A percentile compares a stretch with the other conserved stretches of the same genome.
These are phyloP conservation scores for Drosophila mayaguana DNA, from an alignment of 2,888 invertebrate species.

Conservation along the genomic window DNA sequence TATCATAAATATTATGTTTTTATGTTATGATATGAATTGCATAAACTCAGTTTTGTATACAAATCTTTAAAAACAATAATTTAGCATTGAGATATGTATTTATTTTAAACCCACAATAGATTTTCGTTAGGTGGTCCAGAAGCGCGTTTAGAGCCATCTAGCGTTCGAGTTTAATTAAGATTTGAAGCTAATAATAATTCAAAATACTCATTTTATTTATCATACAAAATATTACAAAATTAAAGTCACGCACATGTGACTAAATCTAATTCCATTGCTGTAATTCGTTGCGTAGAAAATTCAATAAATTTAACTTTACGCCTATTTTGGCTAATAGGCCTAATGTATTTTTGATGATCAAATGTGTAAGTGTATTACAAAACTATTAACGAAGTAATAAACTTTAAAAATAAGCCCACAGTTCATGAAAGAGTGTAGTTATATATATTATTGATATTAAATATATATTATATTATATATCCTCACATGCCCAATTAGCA, in stretches of 20 bases:
- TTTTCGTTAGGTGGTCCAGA: not conserved
- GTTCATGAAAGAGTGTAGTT: not conserved
- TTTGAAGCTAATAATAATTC: not conserved
- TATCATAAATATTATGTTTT: not conserved
- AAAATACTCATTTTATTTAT: too few species aligned
- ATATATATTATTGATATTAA: too few species aligned
- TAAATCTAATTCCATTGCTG: not conserved
- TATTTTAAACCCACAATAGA: not conserved
- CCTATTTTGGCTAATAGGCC: conserved; percentile 2
- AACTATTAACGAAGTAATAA: not conserved
- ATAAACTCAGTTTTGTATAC: not conserved
- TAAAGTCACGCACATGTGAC: conserved; percentile 45
- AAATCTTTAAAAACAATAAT: not conserved
- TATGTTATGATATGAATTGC: not conserved
- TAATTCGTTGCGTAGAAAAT: conserved; percentile 13
- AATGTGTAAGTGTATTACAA: conserved; percentile 1
- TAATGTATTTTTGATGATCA: conserved; percentile 54
- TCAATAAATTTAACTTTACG: not conserved
- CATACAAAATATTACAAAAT: not conserved
- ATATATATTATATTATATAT: too few species aligned
- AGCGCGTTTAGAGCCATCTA: not conserved
- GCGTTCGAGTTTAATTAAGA: not conserved
- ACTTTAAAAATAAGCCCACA: not conserved
- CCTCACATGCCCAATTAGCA: not conserved
- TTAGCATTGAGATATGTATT: not conserved